Evolutionary conservation across 2,888 invertebrate genomes (phyloP), one percentile per base, ranked within the genome.

Genomic region (Tenthredo mesomela): DNA sequence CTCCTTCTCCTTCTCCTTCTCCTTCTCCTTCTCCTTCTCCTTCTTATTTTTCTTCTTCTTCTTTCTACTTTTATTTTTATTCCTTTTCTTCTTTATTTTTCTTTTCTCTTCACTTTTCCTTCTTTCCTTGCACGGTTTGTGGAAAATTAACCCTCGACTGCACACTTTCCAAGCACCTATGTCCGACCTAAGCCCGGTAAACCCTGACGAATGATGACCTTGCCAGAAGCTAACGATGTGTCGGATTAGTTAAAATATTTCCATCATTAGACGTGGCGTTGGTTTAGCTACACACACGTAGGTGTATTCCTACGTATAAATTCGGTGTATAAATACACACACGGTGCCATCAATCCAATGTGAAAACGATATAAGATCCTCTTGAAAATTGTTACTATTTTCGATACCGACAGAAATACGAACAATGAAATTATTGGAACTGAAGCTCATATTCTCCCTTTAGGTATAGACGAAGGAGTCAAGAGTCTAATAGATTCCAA

Each of bases 231-330:
- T 80, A 80, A 80, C 80, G 80, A 80, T 80, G 58, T 61, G 80
- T 58, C 61, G 61, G 80, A 80, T 58, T 58, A 80, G 80, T 80
- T 80, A 61, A 80, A 80, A 80, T 80, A 80, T 80, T 80, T 40
- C 58, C 58, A 33, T 80, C 80, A 61, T 80, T 80, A 80, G 37
- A 21, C n/a, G 6, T 54, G 77, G 4, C 47, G 9, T 54, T 54
- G 12, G 47, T 54, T 77, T 4, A 77, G 50, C n/a, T 9, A 77
- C 15, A 29, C 15, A 33, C 2, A 77, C 18, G 6, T n/a, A n/a
- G n/a, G n/a, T n/a, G n/a, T 15, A 33, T 77, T 21, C 43, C 37
- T 1, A 33, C 6, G 33, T 67, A 61, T 61, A 25, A 6, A 25
- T 21, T 61, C 7, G 2, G 61, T 61, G n/a, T 25, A 61, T 61